Evolutionary conservation across 2,797 vertebrate species (phyloP).

Genomic region (Diglossa cyanea): DNA sequence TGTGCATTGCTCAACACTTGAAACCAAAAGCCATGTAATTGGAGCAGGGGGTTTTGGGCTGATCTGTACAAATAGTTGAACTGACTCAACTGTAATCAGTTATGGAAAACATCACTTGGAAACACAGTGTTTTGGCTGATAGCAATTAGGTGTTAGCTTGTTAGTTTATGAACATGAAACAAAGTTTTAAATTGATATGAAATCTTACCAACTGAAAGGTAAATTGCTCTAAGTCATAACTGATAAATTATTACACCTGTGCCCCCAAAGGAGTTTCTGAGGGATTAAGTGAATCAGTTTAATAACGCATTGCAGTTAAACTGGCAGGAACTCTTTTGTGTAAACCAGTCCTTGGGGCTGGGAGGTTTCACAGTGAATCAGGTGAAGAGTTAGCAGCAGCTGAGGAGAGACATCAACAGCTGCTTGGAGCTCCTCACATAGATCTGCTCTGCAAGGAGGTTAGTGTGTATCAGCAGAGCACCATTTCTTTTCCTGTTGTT

Average conservation of each 20-base stretch:
- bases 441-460: not conserved
- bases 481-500: not conserved
- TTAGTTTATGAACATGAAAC: not conserved
- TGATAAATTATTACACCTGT: not conserved
- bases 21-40: not conserved
- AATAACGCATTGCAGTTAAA: not conserved
- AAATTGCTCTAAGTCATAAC: not conserved
- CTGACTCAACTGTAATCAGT: not conserved
- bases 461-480: not conserved
- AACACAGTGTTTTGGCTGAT: not conserved
- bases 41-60: not conserved
- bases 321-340: not conserved
- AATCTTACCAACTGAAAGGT: not conserved
- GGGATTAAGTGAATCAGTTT: not conserved
- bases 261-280: not conserved
- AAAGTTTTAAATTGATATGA: not conserved
- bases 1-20: not conserved
- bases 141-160: not conserved
- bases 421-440: accelerated
- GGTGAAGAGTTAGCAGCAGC: not conserved
- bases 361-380: not conserved
- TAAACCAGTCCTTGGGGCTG: not conserved
- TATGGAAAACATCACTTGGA: not conserved
- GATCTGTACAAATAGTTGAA: not conserved
- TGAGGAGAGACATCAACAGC: not conserved